phyloP scores from a whole-genome alignment of 2,113 vertebrate genomes.

The Corythornis vintsioides region DNA sequence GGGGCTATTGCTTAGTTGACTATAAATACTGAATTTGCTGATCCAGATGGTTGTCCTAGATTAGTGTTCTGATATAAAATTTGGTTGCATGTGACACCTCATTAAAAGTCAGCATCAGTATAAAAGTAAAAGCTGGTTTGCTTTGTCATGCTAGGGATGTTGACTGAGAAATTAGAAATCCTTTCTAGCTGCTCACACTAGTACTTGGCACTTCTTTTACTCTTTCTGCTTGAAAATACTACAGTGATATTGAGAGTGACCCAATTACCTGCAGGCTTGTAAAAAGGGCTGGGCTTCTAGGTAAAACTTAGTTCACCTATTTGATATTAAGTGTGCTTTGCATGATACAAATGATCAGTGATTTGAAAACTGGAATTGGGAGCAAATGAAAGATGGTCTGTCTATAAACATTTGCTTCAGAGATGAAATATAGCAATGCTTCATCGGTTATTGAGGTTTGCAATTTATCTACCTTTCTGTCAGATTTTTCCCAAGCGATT shows the following conservation, averaged over 20 bases:
- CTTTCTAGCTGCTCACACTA: neutral
- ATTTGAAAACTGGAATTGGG: neutral
- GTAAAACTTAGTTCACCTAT: neutral
- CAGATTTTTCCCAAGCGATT: neutral
- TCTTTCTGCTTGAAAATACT: neutral
- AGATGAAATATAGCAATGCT: neutral
- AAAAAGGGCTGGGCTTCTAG: neutral
- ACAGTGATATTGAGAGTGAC: neutral
- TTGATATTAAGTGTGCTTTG: neutral
- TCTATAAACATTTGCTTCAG: neutral
- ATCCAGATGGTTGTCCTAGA: constrained; percentile 44
- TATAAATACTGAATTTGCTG: neutral
- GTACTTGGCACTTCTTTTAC: neutral
- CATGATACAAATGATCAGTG: neutral
- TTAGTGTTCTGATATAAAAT: neutral
- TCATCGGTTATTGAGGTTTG: neutral
- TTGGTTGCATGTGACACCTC: neutral
- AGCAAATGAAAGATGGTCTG: rapidly evolving
- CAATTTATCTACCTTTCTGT: neutral
- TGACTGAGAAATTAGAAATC: neutral
- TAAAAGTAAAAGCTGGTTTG: constrained; percentile 5
- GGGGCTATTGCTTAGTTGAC: constrained; percentile 10
- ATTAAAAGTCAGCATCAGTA: neutral
- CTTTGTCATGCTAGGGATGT: neutral
- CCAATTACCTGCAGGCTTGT: neutral